Base-by-base conservation (phyloP, 2,113 vertebrate genomes). In the Oenanthe oenanthe region DNA sequence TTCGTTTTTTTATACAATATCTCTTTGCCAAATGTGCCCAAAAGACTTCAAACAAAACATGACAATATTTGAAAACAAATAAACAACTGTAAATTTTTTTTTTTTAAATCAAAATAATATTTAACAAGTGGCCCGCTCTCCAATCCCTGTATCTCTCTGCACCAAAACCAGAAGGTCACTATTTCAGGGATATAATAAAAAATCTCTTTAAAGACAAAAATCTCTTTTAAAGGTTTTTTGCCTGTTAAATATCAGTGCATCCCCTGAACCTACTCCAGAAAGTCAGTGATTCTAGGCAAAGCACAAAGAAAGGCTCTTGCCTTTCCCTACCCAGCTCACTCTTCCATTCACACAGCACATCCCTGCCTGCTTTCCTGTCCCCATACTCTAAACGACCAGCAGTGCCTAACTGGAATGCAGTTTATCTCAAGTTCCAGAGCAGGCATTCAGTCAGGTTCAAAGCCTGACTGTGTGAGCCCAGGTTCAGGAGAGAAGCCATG, bases 41-140 rank as follows among this genome's bases (percentile, higher is more conserved):
- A 60, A 92, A 70, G 26, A 43, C 12, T n/a, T 42, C 16, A 78
- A 60, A 48, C 16, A 67, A 65, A 68, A 21, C 5, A 51, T 15
- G 18, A 10, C 3, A 77, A 29, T 77, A 74, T 58, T 86, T 67
- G 13, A 88, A 93, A 93, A 63, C 24, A 84, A 90, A 74, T 12
- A 7, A 48, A 17, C 45, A 56, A 56, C 4, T 26, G 2, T 53
- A 34, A n/a, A 28, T 77, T 12, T 62, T 57, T 63, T 57, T 63
- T 19, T 2, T 67, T 26, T 2, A 62, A 66, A 43, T 18, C n/a
- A 74, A 73, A 58, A 20, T 7, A 60, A 50, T 61, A 60, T 63
- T 78, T 85, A 26, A 34, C 31, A 54, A 18, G 6, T 0, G 0
- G 0, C 10, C 3, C 6, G 4, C 5, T 67, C 14, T 5, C 3